Evolutionary conservation across 92 coral and sea anemone genomes (phyloP).

Genomic region (Montipora capitata): DNA sequence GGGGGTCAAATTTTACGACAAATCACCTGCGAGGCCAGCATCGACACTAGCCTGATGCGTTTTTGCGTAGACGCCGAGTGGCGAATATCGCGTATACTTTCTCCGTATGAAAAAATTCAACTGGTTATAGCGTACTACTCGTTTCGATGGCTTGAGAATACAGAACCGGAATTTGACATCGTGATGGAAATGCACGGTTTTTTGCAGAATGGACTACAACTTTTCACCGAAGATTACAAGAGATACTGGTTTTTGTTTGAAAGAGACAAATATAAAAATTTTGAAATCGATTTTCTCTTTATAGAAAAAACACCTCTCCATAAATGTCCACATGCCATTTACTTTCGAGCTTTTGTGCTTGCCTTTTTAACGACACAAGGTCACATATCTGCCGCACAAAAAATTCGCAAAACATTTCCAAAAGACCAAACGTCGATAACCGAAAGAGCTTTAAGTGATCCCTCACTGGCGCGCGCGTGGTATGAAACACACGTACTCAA

Average conservation of each 20-base stretch:
- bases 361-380: neutral
- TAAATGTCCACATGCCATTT: neutral
- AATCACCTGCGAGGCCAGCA: slow-evolving; percentile 1
- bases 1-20: neutral
- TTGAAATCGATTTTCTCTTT: slow-evolving; percentile 2
- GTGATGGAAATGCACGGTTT: neutral
- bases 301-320: neutral
- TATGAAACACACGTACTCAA: neutral
- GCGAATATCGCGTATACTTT: too few species aligned
- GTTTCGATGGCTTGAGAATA: too few species aligned
- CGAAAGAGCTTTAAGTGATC: neutral
- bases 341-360: neutral
- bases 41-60: too few species aligned
- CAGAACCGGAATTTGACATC: too few species aligned
- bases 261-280: neutral
- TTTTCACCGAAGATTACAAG: neutral
- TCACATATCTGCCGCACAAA: neutral
- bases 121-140: too few species aligned
- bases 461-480: neutral
- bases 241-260: slow-evolving; percentile 23
- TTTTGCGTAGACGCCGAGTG: too few species aligned
- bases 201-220: neutral
- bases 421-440: neutral
- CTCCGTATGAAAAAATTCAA: too few species aligned
- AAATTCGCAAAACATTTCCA: neutral